Percentiles rank a stretch among this genome's conserved stretches.
Conservation (phyloP, 2,113 vertebrate species). For the Oreochromis tanganicae region DNA sequence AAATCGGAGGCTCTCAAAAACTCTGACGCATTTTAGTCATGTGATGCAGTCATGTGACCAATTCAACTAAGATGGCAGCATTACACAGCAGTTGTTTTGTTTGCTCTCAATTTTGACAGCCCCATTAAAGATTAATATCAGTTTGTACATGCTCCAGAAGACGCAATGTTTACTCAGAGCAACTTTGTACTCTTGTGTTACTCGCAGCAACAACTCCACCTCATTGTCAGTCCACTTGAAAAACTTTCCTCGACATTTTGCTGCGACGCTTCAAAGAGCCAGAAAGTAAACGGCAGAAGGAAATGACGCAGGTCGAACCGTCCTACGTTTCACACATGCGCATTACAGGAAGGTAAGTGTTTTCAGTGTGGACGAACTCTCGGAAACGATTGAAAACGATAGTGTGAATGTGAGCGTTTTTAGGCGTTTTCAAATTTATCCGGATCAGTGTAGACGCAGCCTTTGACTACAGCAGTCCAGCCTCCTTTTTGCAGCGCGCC, state of each 20-base stretch:
- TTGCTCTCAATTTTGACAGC: background rate
- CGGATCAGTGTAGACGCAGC: background rate
- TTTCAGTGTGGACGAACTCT: background rate
- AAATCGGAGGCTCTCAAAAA: background rate
- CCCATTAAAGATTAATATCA: background rate
- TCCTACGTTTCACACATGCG: background rate
- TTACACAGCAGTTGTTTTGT: background rate
- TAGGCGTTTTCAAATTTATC: accelerated
- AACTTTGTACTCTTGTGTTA: background rate
- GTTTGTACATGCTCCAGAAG: background rate
- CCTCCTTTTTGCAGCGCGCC: background rate
- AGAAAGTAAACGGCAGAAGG: background rate
- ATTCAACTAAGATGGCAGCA: background rate
- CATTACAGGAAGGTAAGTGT: background rate
- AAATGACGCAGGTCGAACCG: background rate
- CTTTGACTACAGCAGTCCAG: background rate
- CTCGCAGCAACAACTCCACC: background rate
- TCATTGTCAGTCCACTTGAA: background rate
- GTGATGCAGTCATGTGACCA: background rate
- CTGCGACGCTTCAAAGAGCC: background rate
- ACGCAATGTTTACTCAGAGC: background rate
- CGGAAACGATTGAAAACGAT: background rate
- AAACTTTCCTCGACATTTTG: background rate
- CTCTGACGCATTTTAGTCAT: background rate
- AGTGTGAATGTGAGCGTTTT: background rate